Evolutionary conservation across 2,888 invertebrate species (phyloP).

Genomic region (Sphinx pinastri): DNA sequence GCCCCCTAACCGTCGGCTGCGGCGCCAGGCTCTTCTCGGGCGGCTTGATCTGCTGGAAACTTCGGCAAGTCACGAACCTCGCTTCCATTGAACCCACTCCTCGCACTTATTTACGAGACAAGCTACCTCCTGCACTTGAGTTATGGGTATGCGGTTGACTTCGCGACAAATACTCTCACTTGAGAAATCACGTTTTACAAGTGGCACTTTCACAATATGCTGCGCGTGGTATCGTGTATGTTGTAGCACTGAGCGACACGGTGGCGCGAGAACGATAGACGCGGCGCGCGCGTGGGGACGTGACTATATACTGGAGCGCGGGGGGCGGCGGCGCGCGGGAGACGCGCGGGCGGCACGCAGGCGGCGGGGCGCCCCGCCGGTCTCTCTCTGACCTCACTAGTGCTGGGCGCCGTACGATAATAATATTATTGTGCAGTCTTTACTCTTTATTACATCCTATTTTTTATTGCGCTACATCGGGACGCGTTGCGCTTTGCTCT

Average conservation of each 20-base stretch:
- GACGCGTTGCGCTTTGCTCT: slow-evolving; percentile 18
- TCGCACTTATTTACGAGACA: slow-evolving; percentile 64
- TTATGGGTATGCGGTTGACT: slow-evolving; percentile 38
- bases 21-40: slow-evolving; percentile 81
- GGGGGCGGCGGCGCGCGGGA: slow-evolving; percentile 39
- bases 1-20: slow-evolving; percentile 79
- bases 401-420: slow-evolving; percentile 51
- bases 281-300: slow-evolving; percentile 76
- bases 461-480: slow-evolving; percentile 19
- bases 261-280: slow-evolving; percentile 70
- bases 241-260: slow-evolving; percentile 62
- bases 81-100: slow-evolving; percentile 83
- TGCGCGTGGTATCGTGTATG: slow-evolving; percentile 67
- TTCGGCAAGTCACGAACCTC: slow-evolving; percentile 83
- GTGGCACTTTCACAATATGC: slow-evolving; percentile 79
- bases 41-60: slow-evolving; percentile 83
- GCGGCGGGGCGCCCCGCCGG: slow-evolving; percentile 49
- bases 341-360: slow-evolving; percentile 44
- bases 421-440: slow-evolving; percentile 25
- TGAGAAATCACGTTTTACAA: slow-evolving; percentile 68
- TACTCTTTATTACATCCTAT: slow-evolving; percentile 21
- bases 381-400: slow-evolving; percentile 66
- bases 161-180: slow-evolving; percentile 72
- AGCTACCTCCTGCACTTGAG: slow-evolving; percentile 66
- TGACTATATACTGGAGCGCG: slow-evolving; percentile 61